Percentiles rank a stretch among this genome's conserved stretches.
Evolutionary conservation across 2,797 vertebrate genomes (phyloP).

Genomic region (Syngnathus rostellatus): DNA sequence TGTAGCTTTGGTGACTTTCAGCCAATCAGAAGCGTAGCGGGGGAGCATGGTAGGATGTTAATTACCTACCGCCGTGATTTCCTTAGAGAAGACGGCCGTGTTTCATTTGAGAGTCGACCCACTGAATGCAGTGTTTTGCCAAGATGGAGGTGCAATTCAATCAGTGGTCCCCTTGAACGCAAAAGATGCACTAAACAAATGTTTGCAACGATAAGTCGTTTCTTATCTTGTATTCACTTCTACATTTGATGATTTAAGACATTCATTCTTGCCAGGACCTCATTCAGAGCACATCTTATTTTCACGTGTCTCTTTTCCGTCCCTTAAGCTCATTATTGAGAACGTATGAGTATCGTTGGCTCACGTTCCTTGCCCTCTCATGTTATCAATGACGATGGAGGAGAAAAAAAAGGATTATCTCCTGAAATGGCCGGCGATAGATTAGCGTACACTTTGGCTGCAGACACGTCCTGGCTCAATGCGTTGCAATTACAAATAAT

Average conservation of each 20-base stretch:
- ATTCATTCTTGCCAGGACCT: constrained; percentile 8
- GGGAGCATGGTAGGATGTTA: constrained; percentile 47
- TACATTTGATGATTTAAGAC: constrained; percentile 10
- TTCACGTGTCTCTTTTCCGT: constrained; percentile 22
- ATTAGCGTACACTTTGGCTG: neutral
- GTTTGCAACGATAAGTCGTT: constrained; percentile 20
- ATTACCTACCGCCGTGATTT: constrained; percentile 58
- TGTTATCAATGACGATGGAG: constrained; percentile 15
- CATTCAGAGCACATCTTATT: constrained; percentile 29
- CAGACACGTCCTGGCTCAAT: neutral
- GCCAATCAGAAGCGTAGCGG: constrained; percentile 49
- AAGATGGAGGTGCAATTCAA: constrained; percentile 32
- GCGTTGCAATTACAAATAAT: constrained; percentile 1
- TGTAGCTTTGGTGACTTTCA: constrained; percentile 45
- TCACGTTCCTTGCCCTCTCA: constrained; percentile 28
- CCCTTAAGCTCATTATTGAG: constrained; percentile 32
- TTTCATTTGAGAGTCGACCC: constrained; percentile 41
- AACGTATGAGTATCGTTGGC: constrained; percentile 36
- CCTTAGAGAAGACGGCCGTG: constrained; percentile 47
- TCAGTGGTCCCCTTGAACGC: constrained; percentile 35
- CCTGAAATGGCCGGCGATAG: constrained; percentile 5
- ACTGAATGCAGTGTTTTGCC: constrained; percentile 25
- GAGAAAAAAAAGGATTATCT: constrained; percentile 17
- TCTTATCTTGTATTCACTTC: constrained; percentile 17
- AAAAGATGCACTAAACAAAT: constrained; percentile 33